These are phyloP conservation scores for Caenorhabditis auriculariae DNA, from an alignment of 2,888 invertebrate genomes.

Conservation along the genomic window DNA sequence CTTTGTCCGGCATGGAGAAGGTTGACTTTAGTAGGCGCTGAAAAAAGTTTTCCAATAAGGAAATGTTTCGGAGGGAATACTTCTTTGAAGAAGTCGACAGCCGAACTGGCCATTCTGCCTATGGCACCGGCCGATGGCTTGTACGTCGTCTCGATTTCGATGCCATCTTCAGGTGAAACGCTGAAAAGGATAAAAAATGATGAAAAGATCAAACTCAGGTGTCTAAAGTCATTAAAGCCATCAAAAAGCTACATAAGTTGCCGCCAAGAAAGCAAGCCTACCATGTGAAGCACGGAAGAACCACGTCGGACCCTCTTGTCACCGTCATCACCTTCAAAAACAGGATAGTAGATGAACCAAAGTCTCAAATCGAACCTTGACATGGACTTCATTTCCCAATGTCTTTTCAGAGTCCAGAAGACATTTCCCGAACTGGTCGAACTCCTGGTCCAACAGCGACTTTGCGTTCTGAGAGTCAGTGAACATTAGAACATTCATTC, in stretches of 20 bases:
- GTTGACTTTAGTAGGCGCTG: slow-evolving; percentile 18
- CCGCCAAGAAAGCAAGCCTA: not conserved
- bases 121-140: slow-evolving; percentile 36
- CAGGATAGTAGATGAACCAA: not conserved
- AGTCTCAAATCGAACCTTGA: slow-evolving; percentile 11
- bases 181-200: slow-evolving; percentile 13
- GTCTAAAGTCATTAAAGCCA: not conserved
- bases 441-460: too few relatives aligned
- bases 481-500: too few relatives aligned
- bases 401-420: slow-evolving; percentile 6
- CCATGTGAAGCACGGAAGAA: slow-evolving; percentile 35
- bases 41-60: not conserved
- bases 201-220: not conserved
- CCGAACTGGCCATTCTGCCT: slow-evolving; percentile 20
- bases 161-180: slow-evolving; percentile 37
- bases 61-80: not conserved
- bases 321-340: slow-evolving; percentile 21
- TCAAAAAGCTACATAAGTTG: not conserved
- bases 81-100: slow-evolving; percentile 34
- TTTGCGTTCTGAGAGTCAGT: too few relatives aligned
- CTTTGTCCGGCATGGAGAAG: slow-evolving; percentile 14
- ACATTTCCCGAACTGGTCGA: slow-evolving; percentile 19
- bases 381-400: slow-evolving; percentile 11
- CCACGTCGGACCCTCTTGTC: slow-evolving; percentile 27
- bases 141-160: slow-evolving; percentile 39